A percentile compares a stretch with the other conserved stretches of the same genome.
Conservation (phyloP, 2,113 vertebrate species). For the Calyptomena viridis region DNA sequence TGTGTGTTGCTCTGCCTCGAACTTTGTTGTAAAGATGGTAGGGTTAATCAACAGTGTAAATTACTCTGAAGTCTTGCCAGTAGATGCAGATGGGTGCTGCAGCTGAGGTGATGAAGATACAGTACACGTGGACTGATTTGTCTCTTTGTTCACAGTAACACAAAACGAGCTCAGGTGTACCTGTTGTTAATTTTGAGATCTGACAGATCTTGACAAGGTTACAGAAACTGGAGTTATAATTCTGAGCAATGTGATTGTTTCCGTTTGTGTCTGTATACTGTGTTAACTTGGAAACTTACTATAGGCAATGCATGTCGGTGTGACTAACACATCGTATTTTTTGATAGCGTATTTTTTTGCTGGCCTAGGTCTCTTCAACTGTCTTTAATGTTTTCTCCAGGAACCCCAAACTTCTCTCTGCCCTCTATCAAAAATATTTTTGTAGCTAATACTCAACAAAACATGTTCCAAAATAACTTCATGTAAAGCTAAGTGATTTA, state of each 20-base stretch:
- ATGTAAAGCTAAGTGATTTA: not conserved
- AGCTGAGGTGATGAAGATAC: not conserved
- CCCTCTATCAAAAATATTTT: not conserved
- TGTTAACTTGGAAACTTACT: not conserved
- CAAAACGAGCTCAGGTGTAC: not conserved
- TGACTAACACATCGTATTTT: not conserved
- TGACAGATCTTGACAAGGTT: not conserved
- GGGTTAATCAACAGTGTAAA: not conserved
- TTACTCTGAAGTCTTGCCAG: conserved; percentile 29
- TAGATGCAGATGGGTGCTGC: conserved; percentile 27
- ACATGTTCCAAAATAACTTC: not conserved
- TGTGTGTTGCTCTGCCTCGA: not conserved
- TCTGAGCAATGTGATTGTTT: not conserved
- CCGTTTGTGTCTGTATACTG: not conserved
- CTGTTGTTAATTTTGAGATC: not conserved
- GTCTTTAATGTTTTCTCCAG: not conserved
- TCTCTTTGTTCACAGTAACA: conserved; percentile 3
- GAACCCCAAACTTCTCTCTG: not conserved
- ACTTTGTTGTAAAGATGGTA: not conserved
- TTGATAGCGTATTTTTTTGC: not conserved
- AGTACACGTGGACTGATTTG: not conserved
- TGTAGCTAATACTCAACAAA: not conserved
- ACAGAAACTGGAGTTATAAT: not conserved
- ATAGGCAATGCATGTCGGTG: not conserved
- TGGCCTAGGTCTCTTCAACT: not conserved